phyloP scores from a whole-genome alignment of 2,113 vertebrate genomes.

The Vireo altiloquus region DNA sequence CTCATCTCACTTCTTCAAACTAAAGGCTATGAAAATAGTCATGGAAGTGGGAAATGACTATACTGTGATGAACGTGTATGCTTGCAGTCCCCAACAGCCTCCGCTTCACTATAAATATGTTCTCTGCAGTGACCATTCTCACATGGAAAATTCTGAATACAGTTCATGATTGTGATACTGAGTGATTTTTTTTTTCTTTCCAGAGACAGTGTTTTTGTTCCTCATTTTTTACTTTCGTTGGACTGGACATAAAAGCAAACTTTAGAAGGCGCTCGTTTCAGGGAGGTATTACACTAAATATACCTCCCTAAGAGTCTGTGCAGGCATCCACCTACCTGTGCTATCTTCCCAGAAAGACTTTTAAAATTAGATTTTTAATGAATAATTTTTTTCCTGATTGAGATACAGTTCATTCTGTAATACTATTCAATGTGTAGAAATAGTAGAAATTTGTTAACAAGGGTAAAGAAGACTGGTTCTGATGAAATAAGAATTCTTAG shows the following conservation, averaged over 20 bases:
- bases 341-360: background rate
- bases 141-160: slow-evolving; percentile 25
- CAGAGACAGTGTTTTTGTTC: background rate
- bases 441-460: background rate
- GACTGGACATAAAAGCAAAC: background rate
- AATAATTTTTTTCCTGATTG: background rate
- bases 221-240: background rate
- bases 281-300: background rate
- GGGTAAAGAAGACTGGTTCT: background rate
- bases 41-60: slow-evolving; percentile 5
- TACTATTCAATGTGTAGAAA: background rate
- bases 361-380: background rate
- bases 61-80: slow-evolving; percentile 7
- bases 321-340: background rate
- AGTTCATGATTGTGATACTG: slow-evolving; percentile 29
- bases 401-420: background rate
- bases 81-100: slow-evolving; percentile 43
- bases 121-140: slow-evolving; percentile 46
- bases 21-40: slow-evolving; percentile 42
- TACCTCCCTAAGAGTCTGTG: background rate
- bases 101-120: slow-evolving; percentile 23
- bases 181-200: slow-evolving; percentile 6
- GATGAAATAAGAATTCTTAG: background rate
- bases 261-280: background rate
- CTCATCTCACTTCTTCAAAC: slow-evolving; percentile 10